These are phyloP conservation scores for Takifugu ocellatus DNA, from an alignment of 2,797 vertebrate species.

Conservation along the genomic window DNA sequence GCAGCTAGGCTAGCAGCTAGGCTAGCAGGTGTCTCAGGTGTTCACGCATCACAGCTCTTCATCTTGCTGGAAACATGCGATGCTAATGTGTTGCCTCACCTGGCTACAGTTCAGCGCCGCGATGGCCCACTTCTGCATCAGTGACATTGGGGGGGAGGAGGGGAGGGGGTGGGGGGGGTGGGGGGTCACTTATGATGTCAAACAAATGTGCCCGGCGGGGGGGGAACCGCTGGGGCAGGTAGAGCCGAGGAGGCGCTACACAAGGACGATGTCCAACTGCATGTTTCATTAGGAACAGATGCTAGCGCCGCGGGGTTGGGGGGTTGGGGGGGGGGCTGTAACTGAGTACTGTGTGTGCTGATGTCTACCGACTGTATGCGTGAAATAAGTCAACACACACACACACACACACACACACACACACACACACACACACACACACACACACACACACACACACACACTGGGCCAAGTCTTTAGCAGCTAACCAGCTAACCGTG, in stretches of 20 bases:
- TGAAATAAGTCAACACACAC: not conserved
- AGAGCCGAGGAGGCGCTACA: slow-evolving; percentile 44
- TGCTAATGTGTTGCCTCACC: slow-evolving; percentile 21
- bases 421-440: not conserved
- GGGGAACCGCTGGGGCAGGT: no score
- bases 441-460: not conserved
- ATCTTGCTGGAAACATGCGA: no score
- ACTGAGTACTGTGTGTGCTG: no score
- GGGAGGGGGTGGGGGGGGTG: slow-evolving; percentile 9
- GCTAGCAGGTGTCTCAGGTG: no score
- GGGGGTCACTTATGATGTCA: slow-evolving; percentile 54
- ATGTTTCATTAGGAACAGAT: slow-evolving; percentile 74
- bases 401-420: not conserved
- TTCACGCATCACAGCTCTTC: no score
- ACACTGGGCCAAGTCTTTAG: not conserved
- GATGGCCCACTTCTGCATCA: slow-evolving; percentile 64
- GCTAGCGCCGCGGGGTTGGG: slow-evolving; percentile 45
- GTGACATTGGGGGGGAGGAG: slow-evolving; percentile 60
- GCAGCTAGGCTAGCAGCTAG: no score
- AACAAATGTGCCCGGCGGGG: slow-evolving; percentile 56
- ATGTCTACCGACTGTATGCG: no score
- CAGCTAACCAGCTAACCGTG: not conserved
- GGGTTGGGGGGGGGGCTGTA: not conserved
- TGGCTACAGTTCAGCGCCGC: slow-evolving; percentile 48
- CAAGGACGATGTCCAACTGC: slow-evolving; percentile 58